A percentile compares a stretch with the other conserved stretches of the same genome.
phyloP scores from a whole-genome alignment of 1,140 invertebrate genomes.

The Panonychus citri region DNA sequence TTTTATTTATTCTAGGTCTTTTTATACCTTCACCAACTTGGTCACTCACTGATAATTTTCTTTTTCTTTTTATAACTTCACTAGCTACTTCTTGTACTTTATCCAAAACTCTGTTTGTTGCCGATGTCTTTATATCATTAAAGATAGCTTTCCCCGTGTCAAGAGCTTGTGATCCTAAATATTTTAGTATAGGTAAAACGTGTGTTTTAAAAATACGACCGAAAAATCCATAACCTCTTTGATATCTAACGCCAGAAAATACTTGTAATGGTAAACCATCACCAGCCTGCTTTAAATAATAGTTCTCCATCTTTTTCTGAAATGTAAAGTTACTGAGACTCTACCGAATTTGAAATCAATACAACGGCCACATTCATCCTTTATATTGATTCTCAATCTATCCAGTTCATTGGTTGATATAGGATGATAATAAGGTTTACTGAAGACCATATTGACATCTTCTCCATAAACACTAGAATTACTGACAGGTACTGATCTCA shows the following conservation, averaged over 20 bases:
- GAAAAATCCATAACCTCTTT: not conserved
- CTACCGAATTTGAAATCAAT: not conserved
- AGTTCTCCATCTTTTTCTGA: not conserved
- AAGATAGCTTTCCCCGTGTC: not conserved
- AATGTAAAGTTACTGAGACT: not conserved
- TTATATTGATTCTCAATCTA: not conserved
- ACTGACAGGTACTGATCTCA: not conserved
- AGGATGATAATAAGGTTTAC: not conserved
- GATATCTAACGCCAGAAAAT: not conserved
- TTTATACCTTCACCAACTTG: not conserved
- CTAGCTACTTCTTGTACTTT: not conserved
- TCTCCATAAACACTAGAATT: not conserved
- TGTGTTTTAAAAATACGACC: not conserved
- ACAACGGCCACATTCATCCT: not conserved
- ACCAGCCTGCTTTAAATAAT: conserved; percentile 1
- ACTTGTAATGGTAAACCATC: not conserved
- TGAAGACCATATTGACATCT: not conserved
- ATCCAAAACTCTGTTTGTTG: not conserved
- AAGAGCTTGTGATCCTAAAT: not conserved
- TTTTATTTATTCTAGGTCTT: not conserved
- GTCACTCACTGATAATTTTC: not conserved
- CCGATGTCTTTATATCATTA: not conserved
- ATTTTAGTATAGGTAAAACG: not conserved
- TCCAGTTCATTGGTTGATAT: not conserved
- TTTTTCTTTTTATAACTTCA: not conserved